Evolutionary conservation across 2,113 vertebrate genomes (phyloP).

Genomic region (Phoenicopterus ruber): DNA sequence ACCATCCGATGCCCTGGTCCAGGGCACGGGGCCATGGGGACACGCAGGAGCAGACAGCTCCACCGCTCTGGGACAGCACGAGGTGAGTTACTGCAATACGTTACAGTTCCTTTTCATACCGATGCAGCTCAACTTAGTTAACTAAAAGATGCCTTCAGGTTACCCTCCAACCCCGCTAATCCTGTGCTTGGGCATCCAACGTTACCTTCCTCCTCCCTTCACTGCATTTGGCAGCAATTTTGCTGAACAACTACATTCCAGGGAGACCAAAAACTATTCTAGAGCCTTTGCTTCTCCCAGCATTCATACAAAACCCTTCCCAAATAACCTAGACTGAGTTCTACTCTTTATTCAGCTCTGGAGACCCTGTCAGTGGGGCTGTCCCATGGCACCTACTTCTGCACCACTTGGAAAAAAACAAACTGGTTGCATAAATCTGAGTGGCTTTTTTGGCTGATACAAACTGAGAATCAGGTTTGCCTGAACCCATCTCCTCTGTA

Average conservation of each 20-base stretch:
- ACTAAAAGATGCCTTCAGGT: not conserved
- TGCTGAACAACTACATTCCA: not conserved
- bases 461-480: not conserved
- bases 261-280: not conserved
- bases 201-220: not conserved
- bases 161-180: not conserved
- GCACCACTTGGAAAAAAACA: not conserved
- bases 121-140: not conserved
- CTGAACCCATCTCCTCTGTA: not conserved
- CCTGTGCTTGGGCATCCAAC: not conserved
- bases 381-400: not conserved
- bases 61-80: not conserved
- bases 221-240: not conserved
- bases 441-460: not conserved
- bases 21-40: no score
- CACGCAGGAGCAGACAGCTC: rapidly evolving
- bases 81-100: not conserved
- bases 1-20: not conserved
- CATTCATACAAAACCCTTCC: not conserved
- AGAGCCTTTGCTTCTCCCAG: not conserved
- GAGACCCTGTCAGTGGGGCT: not conserved
- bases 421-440: not conserved
- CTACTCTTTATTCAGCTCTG: not conserved
- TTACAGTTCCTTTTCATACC: not conserved
- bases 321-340: not conserved